Evolutionary conservation across 2,888 invertebrate genomes (phyloP).

Genomic region (Nasonia oneida): DNA sequence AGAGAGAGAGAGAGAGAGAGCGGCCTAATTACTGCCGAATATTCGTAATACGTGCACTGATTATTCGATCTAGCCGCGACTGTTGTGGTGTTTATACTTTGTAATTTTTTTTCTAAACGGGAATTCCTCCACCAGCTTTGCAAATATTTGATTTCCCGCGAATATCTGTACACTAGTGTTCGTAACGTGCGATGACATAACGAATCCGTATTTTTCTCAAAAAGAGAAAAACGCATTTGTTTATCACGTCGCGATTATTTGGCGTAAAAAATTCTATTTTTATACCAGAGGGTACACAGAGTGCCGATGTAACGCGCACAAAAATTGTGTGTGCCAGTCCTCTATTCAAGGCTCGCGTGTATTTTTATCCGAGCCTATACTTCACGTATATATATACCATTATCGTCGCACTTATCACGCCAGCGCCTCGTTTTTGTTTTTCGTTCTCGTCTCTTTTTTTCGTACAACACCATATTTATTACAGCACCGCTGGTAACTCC

Average conservation of each 20-base stretch:
- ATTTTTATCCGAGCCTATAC: slow-evolving; percentile 28
- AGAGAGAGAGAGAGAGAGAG: not conserved
- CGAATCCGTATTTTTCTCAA: no score
- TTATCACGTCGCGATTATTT: not conserved
- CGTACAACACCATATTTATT: not conserved
- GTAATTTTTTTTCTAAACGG: not conserved
- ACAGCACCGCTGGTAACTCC: not conserved
- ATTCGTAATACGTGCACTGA: slow-evolving; percentile 13
- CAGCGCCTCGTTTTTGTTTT: not conserved
- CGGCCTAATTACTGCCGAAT: slow-evolving; percentile 32
- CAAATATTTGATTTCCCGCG: not conserved
- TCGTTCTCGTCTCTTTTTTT: no score
- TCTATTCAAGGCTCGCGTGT: slow-evolving; percentile 19
- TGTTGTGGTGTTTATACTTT: not conserved
- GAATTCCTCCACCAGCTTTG: not conserved
- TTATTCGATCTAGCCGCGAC: not conserved
- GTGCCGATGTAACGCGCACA: not conserved
- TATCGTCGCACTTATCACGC: slow-evolving; percentile 35
- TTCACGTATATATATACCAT: not conserved
- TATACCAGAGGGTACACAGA: not conserved
- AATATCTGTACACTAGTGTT: no score
- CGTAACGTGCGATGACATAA: no score
- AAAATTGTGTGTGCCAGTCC: not conserved
- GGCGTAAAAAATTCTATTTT: not conserved
- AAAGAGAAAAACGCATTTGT: not conserved